phyloP scores from a whole-genome alignment of 2,797 vertebrate genomes.

The Ceyx erithaca region DNA sequence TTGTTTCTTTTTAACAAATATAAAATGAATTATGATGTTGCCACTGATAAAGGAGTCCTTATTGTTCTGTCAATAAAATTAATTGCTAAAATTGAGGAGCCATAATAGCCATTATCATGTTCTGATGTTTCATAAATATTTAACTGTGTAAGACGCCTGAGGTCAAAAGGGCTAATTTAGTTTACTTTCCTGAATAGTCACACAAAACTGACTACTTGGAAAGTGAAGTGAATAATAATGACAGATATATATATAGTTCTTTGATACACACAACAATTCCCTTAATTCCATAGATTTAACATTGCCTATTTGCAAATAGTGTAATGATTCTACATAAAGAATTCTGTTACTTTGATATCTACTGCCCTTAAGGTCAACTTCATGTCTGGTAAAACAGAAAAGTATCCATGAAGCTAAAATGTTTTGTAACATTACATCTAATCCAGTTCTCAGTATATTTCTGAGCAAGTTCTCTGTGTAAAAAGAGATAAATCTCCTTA shows the following conservation, averaged over 20 bases:
- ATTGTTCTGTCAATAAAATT: conserved; percentile 75
- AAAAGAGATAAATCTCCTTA: not conserved
- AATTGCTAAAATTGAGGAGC: conserved; percentile 69
- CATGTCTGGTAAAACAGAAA: not conserved
- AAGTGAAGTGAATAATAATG: conserved; percentile 34
- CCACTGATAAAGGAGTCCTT: not conserved
- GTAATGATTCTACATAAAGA: not conserved
- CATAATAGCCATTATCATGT: conserved; percentile 60
- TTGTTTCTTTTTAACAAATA: conserved; percentile 52
- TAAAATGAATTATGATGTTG: conserved; percentile 17
- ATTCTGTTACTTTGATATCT: not conserved
- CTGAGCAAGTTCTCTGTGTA: not conserved
- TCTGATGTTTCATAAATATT: conserved; percentile 72
- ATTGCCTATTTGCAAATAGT: not conserved
- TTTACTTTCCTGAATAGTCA: conserved; percentile 43
- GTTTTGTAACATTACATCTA: not conserved
- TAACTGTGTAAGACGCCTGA: conserved; percentile 57
- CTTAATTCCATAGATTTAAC: not conserved
- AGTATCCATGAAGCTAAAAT: not conserved
- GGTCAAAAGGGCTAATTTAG: conserved; percentile 62
- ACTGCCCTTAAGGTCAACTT: not conserved
- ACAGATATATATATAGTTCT: not conserved
- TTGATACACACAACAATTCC: not conserved
- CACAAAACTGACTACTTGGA: conserved; percentile 32
- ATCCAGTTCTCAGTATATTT: not conserved